These are phyloP conservation scores for Serranochromis macrocephalus DNA, from an alignment of 2,113 vertebrate genomes.

Conservation along the genomic window DNA sequence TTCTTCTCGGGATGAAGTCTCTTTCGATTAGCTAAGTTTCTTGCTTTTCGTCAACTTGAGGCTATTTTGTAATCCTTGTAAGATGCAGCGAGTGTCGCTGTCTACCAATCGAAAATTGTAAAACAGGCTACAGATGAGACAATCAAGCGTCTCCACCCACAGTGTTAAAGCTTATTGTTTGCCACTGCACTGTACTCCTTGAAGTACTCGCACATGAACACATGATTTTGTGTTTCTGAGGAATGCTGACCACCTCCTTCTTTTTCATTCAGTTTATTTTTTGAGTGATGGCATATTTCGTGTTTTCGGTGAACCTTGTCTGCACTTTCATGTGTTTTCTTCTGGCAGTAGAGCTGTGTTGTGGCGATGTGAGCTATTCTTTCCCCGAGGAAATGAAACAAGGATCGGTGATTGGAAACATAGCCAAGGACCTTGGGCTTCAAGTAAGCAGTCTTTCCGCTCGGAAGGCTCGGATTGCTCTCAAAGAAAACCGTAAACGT, in stretches of 20 bases:
- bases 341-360: not conserved
- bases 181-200: not conserved
- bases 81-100: slow-evolving; percentile 1
- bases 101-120: not conserved
- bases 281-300: not conserved
- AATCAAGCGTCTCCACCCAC: not conserved
- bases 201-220: not conserved
- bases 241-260: rapidly evolving
- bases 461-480: slow-evolving; percentile 24
- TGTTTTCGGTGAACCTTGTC: not conserved
- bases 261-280: not conserved
- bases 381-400: slow-evolving; percentile 63
- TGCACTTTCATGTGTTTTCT: not conserved
- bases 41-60: not conserved
- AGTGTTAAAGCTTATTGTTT: not conserved
- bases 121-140: not conserved
- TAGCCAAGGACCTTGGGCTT: slow-evolving; percentile 66
- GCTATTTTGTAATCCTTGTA: not conserved
- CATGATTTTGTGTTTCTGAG: not conserved
- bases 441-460: not conserved
- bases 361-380: slow-evolving; percentile 54
- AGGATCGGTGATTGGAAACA: slow-evolving; percentile 64
- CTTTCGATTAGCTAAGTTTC: not conserved
- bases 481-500: slow-evolving; percentile 7
- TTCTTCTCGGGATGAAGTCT: not conserved